Percentiles rank a stretch among this genome's conserved stretches.
Conservation (phyloP, 2,888 invertebrate species). For the Tolmerus cingulatus region DNA sequence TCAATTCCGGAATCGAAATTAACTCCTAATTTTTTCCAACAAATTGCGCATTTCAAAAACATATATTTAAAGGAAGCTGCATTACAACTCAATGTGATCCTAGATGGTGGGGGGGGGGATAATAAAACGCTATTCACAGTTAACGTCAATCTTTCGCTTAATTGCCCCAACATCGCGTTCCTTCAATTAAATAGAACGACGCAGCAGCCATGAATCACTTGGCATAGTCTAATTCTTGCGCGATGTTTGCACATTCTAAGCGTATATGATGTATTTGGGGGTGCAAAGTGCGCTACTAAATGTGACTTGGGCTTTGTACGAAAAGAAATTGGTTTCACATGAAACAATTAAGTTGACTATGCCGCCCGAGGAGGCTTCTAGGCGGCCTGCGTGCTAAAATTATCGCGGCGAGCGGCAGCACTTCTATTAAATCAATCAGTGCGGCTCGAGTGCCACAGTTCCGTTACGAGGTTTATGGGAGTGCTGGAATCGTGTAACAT, state of each 20-base stretch:
- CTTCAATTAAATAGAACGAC: background rate
- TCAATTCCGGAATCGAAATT: background rate
- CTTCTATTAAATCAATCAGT: background rate
- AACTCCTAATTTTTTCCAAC: background rate
- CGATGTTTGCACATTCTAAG: background rate
- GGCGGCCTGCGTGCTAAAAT: background rate
- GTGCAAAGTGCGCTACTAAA: background rate
- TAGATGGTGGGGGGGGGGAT: background rate
- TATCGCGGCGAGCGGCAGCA: background rate
- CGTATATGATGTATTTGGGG: background rate
- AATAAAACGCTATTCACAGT: background rate
- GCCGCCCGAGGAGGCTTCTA: background rate
- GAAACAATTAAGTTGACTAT: background rate
- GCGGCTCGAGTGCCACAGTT: background rate
- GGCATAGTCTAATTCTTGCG: background rate
- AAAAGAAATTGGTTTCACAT: background rate
- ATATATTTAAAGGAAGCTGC: background rate
- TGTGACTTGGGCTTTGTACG: background rate
- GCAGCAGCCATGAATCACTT: background rate
- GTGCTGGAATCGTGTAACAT: background rate
- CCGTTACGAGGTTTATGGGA: background rate
- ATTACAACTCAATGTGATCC: background rate
- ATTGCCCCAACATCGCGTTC: slow-evolving; percentile 13
- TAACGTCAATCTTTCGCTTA: background rate
- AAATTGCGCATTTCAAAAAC: background rate